A percentile compares a stretch with the other conserved stretches of the same genome.
Conservation (phyloP, 2,888 invertebrate species). For the Nasonia oneida region DNA sequence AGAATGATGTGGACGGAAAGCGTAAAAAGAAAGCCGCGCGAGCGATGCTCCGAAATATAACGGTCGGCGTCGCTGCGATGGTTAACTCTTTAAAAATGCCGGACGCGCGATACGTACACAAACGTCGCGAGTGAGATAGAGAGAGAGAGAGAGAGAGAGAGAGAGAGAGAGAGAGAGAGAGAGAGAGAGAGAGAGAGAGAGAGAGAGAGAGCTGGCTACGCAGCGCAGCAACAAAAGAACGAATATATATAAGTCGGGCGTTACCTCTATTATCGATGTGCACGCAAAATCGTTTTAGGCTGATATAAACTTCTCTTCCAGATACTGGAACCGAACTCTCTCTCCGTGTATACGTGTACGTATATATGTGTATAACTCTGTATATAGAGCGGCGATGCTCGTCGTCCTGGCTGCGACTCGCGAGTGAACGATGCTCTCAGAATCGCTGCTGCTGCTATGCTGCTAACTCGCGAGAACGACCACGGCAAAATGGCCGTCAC, state of each 20-base stretch:
- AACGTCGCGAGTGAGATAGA: background rate
- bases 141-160: too few species aligned
- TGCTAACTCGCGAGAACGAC: slow-evolving; percentile 47
- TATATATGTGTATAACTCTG: background rate
- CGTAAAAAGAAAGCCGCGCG: background rate
- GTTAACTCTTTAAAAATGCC: slow-evolving; percentile 4
- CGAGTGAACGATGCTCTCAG: background rate
- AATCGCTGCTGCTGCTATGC: slow-evolving; percentile 27
- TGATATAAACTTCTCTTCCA: background rate
- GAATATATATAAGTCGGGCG: background rate
- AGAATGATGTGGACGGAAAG: too few species aligned
- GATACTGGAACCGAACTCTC: background rate
- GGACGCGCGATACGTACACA: background rate
- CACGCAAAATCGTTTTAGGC: background rate
- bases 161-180: too few species aligned
- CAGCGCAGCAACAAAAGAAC: background rate
- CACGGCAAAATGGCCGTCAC: slow-evolving; percentile 62
- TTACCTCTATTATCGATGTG: background rate
- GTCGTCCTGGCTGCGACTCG: background rate
- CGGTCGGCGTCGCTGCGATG: background rate
- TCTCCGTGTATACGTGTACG: background rate
- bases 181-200: too few species aligned
- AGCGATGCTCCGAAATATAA: slow-evolving; percentile 1
- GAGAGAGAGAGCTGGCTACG: too few species aligned
- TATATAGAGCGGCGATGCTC: slow-evolving; percentile 5